Evolutionary conservation across 1,140 invertebrate genomes (phyloP), one percentile per base, ranked within the genome.

Genomic region (Epicauta chinensis): DNA sequence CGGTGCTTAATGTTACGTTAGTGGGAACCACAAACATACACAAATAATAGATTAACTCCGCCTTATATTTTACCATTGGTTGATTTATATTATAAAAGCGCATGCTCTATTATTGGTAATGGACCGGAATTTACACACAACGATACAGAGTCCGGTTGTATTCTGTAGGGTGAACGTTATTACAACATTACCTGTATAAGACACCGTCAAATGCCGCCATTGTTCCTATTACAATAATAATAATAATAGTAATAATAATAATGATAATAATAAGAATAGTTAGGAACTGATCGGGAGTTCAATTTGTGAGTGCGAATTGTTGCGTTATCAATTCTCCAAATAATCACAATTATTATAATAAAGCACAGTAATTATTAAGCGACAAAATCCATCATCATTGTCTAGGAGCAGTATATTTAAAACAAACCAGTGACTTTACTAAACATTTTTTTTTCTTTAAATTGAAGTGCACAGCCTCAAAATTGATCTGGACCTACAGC

Each of bases 401-500:
- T n/a, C n/a, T n/a, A n/a, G n/a, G n/a, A n/a, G n/a, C n/a, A n/a
- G n/a, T n/a, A n/a, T n/a, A n/a, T 23, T 23, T 23, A 23, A 3
- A 23, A 3, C 23, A 23, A 23, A 0, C 7, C 7, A 23, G 10
- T 34, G 32, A 34, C 32, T 34, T 34, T 34, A 11, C n/a, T n/a
- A n/a, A n/a, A n/a, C n/a, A 3, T 34, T 34, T 34, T 34, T 12
- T 34, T 3, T 34, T 34, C 6, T 34, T 34, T 34, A 11, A 7
- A 34, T 9, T 0, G 32, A 10, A 34, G 32, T 11, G 32, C 61
- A 67, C 68, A 52, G 66, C 65, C 53, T 66, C 68, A 70, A 67
- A 62, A 71, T 69, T 69, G 69, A 71, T 68, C 67, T 71, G 59
- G 67, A 71, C 53, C 61, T 71, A 59, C 69, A 71, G 46, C 51